These are phyloP conservation scores for Myotis davidii DNA, from an alignment of 2,113 vertebrate species.

Conservation along the genomic window DNA sequence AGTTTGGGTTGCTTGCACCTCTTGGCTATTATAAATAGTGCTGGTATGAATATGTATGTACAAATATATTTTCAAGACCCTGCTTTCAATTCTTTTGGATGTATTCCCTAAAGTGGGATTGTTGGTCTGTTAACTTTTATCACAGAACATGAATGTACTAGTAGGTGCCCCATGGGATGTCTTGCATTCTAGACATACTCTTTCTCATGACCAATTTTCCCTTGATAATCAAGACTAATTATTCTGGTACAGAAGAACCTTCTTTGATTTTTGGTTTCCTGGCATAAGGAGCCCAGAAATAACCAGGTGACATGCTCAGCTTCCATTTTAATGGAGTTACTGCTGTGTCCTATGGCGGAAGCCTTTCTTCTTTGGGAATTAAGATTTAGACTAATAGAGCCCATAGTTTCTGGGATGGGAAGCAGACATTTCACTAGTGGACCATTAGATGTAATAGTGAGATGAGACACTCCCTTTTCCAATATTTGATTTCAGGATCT, in stretches of 20 bases:
- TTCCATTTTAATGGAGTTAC: not conserved
- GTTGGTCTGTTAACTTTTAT: not conserved
- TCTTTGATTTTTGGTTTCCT: constrained; percentile 9
- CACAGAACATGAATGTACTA: not conserved
- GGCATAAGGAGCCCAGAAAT: not conserved
- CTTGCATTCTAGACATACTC: not conserved
- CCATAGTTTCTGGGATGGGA: not conserved
- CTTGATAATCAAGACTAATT: not conserved
- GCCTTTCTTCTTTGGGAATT: not conserved
- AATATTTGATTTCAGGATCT: not conserved
- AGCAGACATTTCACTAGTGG: not conserved
- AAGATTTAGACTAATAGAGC: not conserved
- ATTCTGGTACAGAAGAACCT: not conserved
- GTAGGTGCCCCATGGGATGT: not conserved
- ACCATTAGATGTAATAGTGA: not conserved
- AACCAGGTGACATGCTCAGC: not conserved
- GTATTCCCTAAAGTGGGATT: not conserved
- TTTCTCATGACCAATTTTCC: not conserved
- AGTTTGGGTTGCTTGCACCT: not conserved
- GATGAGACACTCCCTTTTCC: not conserved
- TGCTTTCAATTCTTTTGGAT: not conserved
- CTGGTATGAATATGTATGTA: not conserved
- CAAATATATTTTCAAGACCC: not conserved
- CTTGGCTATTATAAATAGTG: not conserved
- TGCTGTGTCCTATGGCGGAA: not conserved